Conservation (phyloP, 2,797 vertebrate species). For the Bradypodion ventrale region DNA sequence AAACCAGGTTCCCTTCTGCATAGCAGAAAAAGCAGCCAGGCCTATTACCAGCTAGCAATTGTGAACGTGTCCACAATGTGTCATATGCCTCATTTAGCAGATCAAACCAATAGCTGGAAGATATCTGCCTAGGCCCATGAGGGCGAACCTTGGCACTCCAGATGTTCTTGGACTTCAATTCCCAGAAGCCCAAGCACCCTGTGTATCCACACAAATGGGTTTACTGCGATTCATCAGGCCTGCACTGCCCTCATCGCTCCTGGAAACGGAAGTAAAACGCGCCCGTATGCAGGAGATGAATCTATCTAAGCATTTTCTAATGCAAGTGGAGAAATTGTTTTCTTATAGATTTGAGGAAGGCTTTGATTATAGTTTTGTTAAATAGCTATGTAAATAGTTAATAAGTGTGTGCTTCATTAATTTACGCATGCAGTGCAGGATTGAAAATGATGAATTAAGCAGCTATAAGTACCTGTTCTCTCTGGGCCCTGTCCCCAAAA, state of each 20-base stretch:
- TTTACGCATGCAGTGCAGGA: constrained; percentile 13
- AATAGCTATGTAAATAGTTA: neutral
- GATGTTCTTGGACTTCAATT: too few relatives aligned
- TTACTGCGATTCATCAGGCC: too few relatives aligned
- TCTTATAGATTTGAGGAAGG: constrained; percentile 22
- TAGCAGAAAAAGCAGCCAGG: neutral
- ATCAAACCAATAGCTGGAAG: neutral
- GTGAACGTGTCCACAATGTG: too few relatives aligned
- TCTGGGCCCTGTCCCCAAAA: neutral
- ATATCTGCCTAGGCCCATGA: neutral
- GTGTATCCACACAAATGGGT: too few relatives aligned
- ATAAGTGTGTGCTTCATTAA: neutral
- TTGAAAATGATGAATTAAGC: neutral
- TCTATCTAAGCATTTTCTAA: neutral
- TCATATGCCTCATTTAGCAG: neutral
- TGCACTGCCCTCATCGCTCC: too few relatives aligned
- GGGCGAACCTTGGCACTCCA: too few relatives aligned
- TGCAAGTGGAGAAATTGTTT: neutral
- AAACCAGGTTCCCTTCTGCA: neutral
- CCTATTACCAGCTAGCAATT: neutral
- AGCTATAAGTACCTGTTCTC: neutral
- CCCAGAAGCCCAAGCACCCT: too few relatives aligned
- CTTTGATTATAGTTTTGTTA: neutral
- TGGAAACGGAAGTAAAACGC: too few relatives aligned
- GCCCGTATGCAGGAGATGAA: neutral